A percentile compares a stretch with the other conserved stretches of the same genome.
These are phyloP conservation scores for Mythimna ferrago DNA, from an alignment of 2,888 invertebrate species.

Conservation along the genomic window DNA sequence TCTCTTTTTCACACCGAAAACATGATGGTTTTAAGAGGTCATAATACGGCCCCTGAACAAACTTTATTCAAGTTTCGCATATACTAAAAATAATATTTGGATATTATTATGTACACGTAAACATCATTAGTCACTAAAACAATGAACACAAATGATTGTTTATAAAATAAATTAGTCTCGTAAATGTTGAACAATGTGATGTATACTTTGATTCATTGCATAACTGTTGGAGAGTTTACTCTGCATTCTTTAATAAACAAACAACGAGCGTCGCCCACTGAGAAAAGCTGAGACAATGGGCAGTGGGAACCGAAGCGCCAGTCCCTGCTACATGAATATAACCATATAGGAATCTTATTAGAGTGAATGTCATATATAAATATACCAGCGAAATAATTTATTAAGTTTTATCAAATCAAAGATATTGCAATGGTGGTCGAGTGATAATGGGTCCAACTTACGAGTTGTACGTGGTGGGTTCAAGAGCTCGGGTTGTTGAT, in stretches of 20 bases:
- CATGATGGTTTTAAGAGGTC: too few relatives aligned
- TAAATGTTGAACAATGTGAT: constrained; percentile 18
- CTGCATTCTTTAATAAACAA: constrained; percentile 52
- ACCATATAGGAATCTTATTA: background rate
- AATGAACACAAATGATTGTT: constrained; percentile 8
- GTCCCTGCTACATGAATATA: background rate
- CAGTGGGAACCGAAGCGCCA: constrained; percentile 17
- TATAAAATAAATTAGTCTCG: constrained; percentile 7
- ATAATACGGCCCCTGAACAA: too few relatives aligned
- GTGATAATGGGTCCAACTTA: too few relatives aligned
- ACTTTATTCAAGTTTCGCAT: too few relatives aligned
- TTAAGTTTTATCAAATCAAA: too few relatives aligned
- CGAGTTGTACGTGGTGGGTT: too few relatives aligned
- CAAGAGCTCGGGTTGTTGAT: too few relatives aligned
- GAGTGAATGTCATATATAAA: too few relatives aligned
- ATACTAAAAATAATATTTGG: too few relatives aligned
- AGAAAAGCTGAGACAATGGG: constrained; percentile 20
- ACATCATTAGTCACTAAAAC: background rate
- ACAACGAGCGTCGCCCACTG: constrained; percentile 44
- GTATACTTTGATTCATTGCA: constrained; percentile 24
- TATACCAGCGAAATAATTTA: too few relatives aligned
- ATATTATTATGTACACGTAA: background rate
- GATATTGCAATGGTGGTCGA: too few relatives aligned
- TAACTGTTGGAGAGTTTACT: constrained; percentile 38
- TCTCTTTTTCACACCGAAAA: too few relatives aligned